Base-by-base conservation (phyloP, 2,888 invertebrate species). In the Megaustenia siamemsis region DNA sequence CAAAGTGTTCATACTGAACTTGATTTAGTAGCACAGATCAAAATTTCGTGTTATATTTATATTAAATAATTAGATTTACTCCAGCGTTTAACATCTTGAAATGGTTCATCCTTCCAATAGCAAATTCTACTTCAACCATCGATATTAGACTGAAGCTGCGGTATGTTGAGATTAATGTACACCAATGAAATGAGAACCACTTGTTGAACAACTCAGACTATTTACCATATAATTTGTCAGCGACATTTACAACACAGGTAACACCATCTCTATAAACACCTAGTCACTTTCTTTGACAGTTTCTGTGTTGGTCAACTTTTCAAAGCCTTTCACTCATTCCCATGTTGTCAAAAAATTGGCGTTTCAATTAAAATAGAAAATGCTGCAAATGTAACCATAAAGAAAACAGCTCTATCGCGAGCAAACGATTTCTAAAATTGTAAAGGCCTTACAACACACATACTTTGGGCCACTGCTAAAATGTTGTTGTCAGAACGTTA, bases 381-480 rank as follows among this genome's bases (percentile, higher is more conserved):
- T 8, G 53, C 6, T 24, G 53, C 15, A 10, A 73, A 24, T 21
- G 12, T 24, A 68, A 38, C 21, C 43, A 82, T 15, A 49, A 45
- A 12, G 4, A 38, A 6, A 5, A 69, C 18, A n/a, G 82, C 32
- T 71, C n/a, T 69, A 18, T 40, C 1, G 24, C n/a, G 32, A 1
- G 24, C 60, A 56, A 82, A 82, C 21, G n/a, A 15, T 15, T 38
- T 5, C 28, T 82, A 73, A 49, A 82, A 82, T 28, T 73, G 82
- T 2, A 82, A 35, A 6, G 82, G 82, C 40, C 21, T 82, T 18
- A 45, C 73, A 28, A 82, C 71, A n/a, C 82, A 82, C 43, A 56
- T 40, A 56, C 82, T 73, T 21, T 60, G 38, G 28, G 56, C 56
- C 0, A 82, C 82, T 28, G 71, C 53, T 3, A 82, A 38, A 53